These are phyloP conservation scores for Portevinia maculata DNA, from an alignment of 2,888 invertebrate genomes.

Conservation along the genomic window DNA sequence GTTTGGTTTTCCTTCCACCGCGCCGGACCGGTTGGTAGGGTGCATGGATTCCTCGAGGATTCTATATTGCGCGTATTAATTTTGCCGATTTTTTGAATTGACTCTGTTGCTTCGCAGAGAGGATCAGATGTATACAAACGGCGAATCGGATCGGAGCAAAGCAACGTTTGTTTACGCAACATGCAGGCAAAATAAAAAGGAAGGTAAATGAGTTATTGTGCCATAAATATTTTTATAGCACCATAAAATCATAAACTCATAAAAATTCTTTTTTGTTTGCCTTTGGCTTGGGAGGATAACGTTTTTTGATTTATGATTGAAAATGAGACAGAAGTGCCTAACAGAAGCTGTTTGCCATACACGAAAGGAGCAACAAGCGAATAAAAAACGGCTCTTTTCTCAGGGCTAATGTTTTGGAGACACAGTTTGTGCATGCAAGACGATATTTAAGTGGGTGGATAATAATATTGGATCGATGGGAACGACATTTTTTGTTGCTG, in stretches of 20 bases:
- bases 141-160: slow-evolving; percentile 1
- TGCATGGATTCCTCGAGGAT: slow-evolving; percentile 5
- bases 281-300: slow-evolving; percentile 39
- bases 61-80: slow-evolving; percentile 33
- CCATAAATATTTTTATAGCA: slow-evolving; percentile 72
- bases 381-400: slow-evolving; percentile 31
- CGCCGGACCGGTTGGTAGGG: not conserved
- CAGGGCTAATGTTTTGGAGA: not conserved
- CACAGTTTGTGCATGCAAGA: not conserved
- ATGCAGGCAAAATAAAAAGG: slow-evolving; percentile 54
- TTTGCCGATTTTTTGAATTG: slow-evolving; percentile 44
- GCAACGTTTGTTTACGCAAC: slow-evolving; percentile 56
- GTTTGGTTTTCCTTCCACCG: slow-evolving; percentile 51
- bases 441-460: slow-evolving; percentile 25
- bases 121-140: slow-evolving; percentile 27
- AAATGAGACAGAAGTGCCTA: slow-evolving; percentile 68
- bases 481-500: slow-evolving; percentile 13
- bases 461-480: slow-evolving; percentile 31
- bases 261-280: slow-evolving; percentile 44
- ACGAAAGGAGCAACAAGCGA: slow-evolving; percentile 48
- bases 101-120: slow-evolving; percentile 39
- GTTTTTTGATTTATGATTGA: slow-evolving; percentile 72
- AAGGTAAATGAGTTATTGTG: slow-evolving; percentile 70
- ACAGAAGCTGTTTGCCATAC: not conserved
- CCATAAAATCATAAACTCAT: slow-evolving; percentile 74